Conservation (phyloP, 1,140 invertebrate genomes). For the Ceratina calcarata region DNA sequence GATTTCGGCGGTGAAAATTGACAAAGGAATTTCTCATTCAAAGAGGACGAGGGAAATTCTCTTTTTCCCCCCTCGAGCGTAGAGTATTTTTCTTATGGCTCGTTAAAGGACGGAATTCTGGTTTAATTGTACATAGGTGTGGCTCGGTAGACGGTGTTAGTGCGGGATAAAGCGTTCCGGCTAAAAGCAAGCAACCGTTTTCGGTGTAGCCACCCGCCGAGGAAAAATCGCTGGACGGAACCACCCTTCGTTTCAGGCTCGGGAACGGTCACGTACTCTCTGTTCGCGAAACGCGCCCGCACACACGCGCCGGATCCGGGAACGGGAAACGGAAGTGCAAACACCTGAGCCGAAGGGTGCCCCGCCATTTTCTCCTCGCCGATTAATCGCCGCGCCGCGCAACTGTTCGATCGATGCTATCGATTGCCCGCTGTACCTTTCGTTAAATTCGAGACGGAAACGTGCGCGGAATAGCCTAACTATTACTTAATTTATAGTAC, state of each 20-base stretch:
- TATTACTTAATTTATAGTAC: too few species aligned
- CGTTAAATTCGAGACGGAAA: too few species aligned
- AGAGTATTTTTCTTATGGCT: too few species aligned
- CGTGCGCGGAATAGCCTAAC: too few species aligned
- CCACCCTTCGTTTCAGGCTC: neutral
- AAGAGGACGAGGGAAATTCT: too few species aligned
- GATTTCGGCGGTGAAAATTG: too few species aligned
- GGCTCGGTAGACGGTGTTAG: too few species aligned
- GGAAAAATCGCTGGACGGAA: constrained; percentile 11
- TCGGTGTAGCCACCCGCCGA: constrained; percentile 10
- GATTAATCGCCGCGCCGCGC: constrained; percentile 17
- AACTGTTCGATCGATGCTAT: neutral
- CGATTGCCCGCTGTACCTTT: too few species aligned
- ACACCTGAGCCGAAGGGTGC: constrained; percentile 45
- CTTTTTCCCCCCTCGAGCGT: too few species aligned
- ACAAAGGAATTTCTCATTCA: too few species aligned
- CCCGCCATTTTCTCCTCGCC: constrained; percentile 10
- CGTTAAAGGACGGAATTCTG: too few species aligned
- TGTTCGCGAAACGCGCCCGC: constrained; percentile 29
- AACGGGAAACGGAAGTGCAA: constrained; percentile 46
- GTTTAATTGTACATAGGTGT: too few species aligned
- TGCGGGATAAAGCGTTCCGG: neutral
- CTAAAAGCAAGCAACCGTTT: constrained; percentile 35
- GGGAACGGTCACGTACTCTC: neutral
- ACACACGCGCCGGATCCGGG: constrained; percentile 20